Evolutionary conservation across 1,140 invertebrate genomes (phyloP).

Genomic region (Sycophaga agraensis): DNA sequence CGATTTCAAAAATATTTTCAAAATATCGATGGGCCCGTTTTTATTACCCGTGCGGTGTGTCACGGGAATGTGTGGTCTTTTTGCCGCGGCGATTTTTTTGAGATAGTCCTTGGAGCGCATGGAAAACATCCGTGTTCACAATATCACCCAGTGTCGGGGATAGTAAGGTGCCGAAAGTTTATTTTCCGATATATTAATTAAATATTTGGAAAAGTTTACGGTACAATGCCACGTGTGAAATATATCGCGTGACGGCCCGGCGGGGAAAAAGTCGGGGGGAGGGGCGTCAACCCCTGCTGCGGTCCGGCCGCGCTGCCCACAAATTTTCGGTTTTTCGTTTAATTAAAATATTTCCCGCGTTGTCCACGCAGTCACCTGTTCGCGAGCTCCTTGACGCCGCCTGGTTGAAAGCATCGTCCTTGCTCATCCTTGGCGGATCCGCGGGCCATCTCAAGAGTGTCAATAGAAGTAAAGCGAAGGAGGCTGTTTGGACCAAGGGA

Average conservation of each 20-base stretch:
- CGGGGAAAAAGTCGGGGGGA: conserved; percentile 31
- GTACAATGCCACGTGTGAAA: conserved; percentile 13
- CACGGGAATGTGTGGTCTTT: no score
- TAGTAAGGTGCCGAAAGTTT: conserved; percentile 31
- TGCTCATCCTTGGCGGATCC: neutral
- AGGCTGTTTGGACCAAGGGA: conserved; percentile 1
- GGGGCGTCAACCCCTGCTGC: conserved; percentile 22
- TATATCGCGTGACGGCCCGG: conserved; percentile 28
- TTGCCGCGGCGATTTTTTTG: no score
- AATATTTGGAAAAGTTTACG: conserved; percentile 35
- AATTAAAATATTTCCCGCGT: conserved; percentile 40
- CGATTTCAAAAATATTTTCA: no score
- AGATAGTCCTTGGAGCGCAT: no score
- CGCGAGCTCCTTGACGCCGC: neutral
- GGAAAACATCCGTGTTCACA: no score
- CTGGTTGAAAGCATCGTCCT: no score
- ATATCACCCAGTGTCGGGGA: no score
- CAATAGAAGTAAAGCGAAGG: conserved; percentile 6
- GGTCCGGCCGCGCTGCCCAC: conserved; percentile 28
- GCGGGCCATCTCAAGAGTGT: conserved; percentile 6
- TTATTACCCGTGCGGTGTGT: no score
- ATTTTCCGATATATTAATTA: conserved; percentile 42
- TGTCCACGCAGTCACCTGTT: conserved; percentile 18
- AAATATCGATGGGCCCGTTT: no score
- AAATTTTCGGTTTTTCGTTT: conserved; percentile 42